phyloP scores from a whole-genome alignment of 2,797 vertebrate genomes.

The Enteromius trimaculatus region DNA sequence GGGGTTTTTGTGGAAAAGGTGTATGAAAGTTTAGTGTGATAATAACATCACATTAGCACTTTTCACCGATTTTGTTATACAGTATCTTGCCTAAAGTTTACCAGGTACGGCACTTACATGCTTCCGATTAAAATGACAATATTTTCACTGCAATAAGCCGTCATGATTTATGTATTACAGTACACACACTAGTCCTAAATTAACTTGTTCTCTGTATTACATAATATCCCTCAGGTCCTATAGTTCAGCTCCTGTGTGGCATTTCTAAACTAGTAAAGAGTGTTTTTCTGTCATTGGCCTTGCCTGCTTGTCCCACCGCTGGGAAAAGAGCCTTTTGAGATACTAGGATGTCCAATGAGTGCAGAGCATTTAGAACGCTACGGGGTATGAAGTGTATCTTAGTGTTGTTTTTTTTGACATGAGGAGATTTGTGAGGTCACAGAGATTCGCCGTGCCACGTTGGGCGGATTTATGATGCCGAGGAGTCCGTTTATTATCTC shows the following conservation, averaged over 20 bases:
- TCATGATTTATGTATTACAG: conserved; percentile 17
- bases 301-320: neutral
- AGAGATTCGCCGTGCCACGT: conserved; percentile 51
- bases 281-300: conserved; percentile 38
- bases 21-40: neutral
- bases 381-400: conserved; percentile 43
- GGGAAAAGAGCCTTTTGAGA: conserved; percentile 22
- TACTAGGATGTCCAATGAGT: neutral
- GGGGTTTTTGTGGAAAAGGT: neutral
- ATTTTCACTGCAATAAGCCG: neutral
- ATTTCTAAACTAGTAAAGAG: conserved; percentile 35
- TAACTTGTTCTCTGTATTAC: conserved; percentile 36
- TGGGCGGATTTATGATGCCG: conserved; percentile 72
- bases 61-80: neutral
- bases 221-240: conserved; percentile 39
- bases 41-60: neutral
- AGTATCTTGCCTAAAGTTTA: neutral
- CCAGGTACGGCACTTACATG: neutral
- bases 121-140: conserved; percentile 10
- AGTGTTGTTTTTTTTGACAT: conserved; percentile 35
- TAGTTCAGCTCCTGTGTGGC: conserved; percentile 38
- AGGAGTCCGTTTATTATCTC: conserved; percentile 79
- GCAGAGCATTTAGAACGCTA: conserved; percentile 20
- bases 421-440: conserved; percentile 52
- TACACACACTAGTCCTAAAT: conserved; percentile 35